Base-by-base conservation (phyloP, 1,140 invertebrate genomes). In the Drosophila sechellia region DNA sequence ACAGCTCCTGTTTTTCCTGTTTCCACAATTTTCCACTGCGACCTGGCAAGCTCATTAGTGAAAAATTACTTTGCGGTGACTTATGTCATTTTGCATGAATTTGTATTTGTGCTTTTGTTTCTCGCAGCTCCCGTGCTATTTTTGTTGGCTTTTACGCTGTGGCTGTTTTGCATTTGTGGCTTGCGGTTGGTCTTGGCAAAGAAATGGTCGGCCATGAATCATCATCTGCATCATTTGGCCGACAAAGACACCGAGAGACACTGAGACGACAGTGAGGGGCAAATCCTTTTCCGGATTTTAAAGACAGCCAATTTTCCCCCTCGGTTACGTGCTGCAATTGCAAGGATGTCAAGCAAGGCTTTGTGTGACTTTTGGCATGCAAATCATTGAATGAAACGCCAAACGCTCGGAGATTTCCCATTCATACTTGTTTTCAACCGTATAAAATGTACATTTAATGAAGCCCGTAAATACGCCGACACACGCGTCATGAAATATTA, bases 41-140 rank as follows among this genome's bases (percentile, higher is more conserved):
- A 59, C 57, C 65, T 76, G 79, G 63, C 74, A 81, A 87, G 84
- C 84, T 89, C 85, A 89, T 89, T 89, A 89, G 84, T 89, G 84
- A 89, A 89, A 89, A 89, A 89, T 89, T 89, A 89, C 84, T 89
- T 79, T 80, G 85, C 77, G 84, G 84, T 89, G 84, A 89, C 85
- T 89, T 89, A 89, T 89, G 85, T 89, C 84, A 84, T 87, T 83
- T 77, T 59, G 84, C 79, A 72, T 71, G 84, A 86, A 86, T 86
- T 86, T 86, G 83, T 86, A 87, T 86, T 89, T 86, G 50, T 87
- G 79, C 79, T 83, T 81, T 78, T 86, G 69, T 76, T 86, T 81
- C 54, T 43, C 27, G 17, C 58, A 35, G 61, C 77, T 49, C 27
- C 50, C 46, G 58, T 52, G 49, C 31, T 10, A 56, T 57, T 63